These are phyloP conservation scores for Strongylocentrotus purpuratus DNA, from an alignment of 35 echinoderm and acorn worm genomes.

Conservation along the genomic window DNA sequence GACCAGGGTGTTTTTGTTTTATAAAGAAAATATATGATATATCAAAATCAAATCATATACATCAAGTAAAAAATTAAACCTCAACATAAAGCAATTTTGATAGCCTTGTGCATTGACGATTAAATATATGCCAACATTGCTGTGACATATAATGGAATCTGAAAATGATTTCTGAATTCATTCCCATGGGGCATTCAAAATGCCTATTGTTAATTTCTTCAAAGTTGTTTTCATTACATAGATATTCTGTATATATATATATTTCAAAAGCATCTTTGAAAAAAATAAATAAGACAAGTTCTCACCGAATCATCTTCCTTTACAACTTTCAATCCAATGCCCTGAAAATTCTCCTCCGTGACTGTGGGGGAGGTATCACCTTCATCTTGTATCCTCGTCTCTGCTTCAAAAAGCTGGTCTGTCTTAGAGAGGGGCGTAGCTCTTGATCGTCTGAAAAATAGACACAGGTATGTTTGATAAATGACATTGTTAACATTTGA, in stretches of 20 bases:
- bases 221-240: too few relatives aligned
- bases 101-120: too few relatives aligned
- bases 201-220: too few relatives aligned
- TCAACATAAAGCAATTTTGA: background rate
- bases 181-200: too few relatives aligned
- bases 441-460: constrained; percentile 49
- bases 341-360: constrained; percentile 36
- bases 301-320: constrained; percentile 64
- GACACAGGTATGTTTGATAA: background rate
- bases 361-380: background rate
- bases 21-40: too few relatives aligned
- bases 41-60: too few relatives aligned
- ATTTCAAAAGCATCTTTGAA: background rate
- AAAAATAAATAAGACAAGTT: background rate
- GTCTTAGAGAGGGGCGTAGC: constrained; percentile 72
- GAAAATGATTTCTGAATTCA: too few relatives aligned
- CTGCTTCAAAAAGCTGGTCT: constrained; percentile 77
- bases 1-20: too few relatives aligned
- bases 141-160: too few relatives aligned
- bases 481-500: background rate
- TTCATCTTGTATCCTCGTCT: constrained; percentile 79
- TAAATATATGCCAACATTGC: too few relatives aligned
- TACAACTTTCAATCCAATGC: constrained; percentile 41
- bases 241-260: too few relatives aligned
- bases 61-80: background rate